Conservation (phyloP, 2,797 vertebrate genomes). For the Girardinus metallicus region DNA sequence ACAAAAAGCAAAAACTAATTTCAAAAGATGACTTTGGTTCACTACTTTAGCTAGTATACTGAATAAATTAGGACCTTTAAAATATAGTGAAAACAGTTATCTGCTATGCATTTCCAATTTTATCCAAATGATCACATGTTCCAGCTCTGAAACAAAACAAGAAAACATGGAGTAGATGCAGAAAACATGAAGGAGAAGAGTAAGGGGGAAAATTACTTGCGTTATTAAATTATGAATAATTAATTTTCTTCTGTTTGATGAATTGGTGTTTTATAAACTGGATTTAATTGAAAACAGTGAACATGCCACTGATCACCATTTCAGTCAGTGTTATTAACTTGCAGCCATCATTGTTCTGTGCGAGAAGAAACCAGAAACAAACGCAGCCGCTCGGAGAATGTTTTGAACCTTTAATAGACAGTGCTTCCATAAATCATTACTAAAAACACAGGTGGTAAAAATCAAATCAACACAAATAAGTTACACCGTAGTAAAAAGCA, state of each 20-base stretch:
- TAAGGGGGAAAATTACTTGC: too few relatives aligned
- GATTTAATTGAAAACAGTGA: neutral
- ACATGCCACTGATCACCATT: neutral
- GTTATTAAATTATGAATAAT: too few relatives aligned
- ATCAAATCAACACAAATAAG: conserved; percentile 84
- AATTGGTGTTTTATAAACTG: neutral
- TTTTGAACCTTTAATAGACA: conserved; percentile 80
- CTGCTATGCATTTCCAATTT: too few relatives aligned
- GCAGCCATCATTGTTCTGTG: neutral
- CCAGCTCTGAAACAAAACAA: too few relatives aligned
- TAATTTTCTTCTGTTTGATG: too few relatives aligned
- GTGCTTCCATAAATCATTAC: conserved; percentile 81
- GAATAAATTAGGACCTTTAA: too few relatives aligned
- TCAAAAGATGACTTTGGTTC: neutral
- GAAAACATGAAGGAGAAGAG: too few relatives aligned
- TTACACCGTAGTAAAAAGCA: conserved; percentile 86
- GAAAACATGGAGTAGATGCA: too few relatives aligned
- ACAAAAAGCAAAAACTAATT: neutral
- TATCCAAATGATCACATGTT: too few relatives aligned
- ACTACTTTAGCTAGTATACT: too few relatives aligned
- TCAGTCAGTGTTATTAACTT: neutral
- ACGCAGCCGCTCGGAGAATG: conserved; percentile 32
- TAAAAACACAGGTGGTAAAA: conserved; percentile 85
- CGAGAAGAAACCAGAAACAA: neutral
- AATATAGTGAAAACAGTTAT: too few relatives aligned